Evolutionary conservation across 1,140 invertebrate species (phyloP).

Genomic region (Bombus fervidus): DNA sequence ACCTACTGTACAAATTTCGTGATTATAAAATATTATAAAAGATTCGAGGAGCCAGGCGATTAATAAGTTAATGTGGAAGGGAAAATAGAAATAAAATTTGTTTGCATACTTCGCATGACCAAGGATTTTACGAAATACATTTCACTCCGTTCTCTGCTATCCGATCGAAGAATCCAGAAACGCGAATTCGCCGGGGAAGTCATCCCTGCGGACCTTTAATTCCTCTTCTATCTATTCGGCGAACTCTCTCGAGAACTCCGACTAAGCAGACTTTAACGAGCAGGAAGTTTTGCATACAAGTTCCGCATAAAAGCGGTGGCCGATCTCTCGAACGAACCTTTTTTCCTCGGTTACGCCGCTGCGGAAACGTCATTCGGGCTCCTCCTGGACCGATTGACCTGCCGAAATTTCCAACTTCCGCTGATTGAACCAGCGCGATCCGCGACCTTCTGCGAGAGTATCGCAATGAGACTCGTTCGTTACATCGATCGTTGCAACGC

Average conservation of each 20-base stretch:
- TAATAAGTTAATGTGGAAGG: neutral
- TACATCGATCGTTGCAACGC: neutral
- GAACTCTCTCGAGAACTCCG: slow-evolving; percentile 26
- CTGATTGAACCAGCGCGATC: neutral
- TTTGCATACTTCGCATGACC: neutral
- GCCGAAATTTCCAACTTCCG: neutral
- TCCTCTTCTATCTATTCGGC: slow-evolving; percentile 9
- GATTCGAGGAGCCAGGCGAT: neutral
- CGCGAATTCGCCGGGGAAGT: slow-evolving; percentile 19
- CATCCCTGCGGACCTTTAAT: slow-evolving; percentile 30
- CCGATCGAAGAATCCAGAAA: neutral
- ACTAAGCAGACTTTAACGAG: slow-evolving; percentile 54
- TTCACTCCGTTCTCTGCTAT: neutral
- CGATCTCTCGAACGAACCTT: neutral
- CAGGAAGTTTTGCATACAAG: slow-evolving; percentile 54
- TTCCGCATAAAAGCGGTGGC: slow-evolving; percentile 22
- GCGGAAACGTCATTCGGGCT: neutral
- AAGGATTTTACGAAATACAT: neutral
- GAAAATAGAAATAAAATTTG: neutral
- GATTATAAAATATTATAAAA: no score
- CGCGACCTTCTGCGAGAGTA: neutral
- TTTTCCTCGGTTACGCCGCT: neutral
- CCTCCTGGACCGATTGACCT: slow-evolving; percentile 3
- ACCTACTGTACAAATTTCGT: no score
- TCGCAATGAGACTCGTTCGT: neutral